These are phyloP conservation scores for Ondatra zibethicus DNA, from an alignment of 2,113 vertebrate genomes.

Conservation along the genomic window DNA sequence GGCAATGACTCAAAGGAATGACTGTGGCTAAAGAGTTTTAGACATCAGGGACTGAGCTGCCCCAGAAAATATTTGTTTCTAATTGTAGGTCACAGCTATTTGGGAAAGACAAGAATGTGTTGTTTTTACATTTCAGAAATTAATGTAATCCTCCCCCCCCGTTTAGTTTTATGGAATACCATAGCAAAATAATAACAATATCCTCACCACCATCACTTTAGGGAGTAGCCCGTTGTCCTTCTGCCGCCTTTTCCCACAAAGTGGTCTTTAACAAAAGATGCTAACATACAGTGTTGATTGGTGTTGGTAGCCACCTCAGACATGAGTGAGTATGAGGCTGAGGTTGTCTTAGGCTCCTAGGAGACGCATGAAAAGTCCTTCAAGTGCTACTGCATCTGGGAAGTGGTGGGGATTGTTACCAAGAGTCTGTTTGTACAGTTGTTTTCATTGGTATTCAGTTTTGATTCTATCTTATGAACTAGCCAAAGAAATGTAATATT, in stretches of 20 bases:
- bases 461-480: constrained; percentile 40
- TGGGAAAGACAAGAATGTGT: not conserved
- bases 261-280: constrained; percentile 42
- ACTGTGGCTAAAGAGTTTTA: not conserved
- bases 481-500: not conserved
- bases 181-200: not conserved
- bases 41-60: not conserved
- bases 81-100: constrained; percentile 30
- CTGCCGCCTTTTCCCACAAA: not conserved
- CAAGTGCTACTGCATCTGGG: not conserved
- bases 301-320: not conserved
- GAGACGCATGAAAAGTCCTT: not conserved
- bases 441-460: not conserved
- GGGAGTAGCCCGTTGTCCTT: not conserved
- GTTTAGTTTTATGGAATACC: not conserved
- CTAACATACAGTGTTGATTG: not conserved
- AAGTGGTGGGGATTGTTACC: too few relatives aligned
- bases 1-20: constrained; percentile 43
- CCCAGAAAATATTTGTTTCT: constrained; percentile 40
- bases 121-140: constrained; percentile 15
- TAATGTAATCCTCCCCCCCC: not conserved
- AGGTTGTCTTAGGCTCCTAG: not conserved
- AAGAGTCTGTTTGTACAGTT: constrained; percentile 20
- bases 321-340: not conserved
- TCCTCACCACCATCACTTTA: not conserved